Base-by-base conservation (phyloP, 2,113 vertebrate species). In the Oophaga pumilio region DNA sequence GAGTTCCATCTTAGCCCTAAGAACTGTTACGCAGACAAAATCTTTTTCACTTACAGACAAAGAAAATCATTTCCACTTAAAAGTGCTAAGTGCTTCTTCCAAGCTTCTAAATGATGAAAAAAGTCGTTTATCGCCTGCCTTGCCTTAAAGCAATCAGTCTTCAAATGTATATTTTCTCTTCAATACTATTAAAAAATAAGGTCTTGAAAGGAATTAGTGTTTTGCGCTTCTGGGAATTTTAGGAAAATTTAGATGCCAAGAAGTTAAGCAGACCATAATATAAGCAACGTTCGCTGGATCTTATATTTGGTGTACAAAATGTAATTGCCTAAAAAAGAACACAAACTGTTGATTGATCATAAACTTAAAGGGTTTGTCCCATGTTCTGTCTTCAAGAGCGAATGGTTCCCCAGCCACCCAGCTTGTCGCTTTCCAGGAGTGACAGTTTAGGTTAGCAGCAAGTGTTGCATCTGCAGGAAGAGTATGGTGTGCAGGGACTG, bases 21-120 rank as follows among this genome's bases (percentile, higher is more conserved):
- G 79, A 73, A 64, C 26, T 28, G 33, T 53, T 82, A 81, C 60
- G 26, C 20, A 53, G 68, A 73, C 22, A 84, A 84, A 69, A 71
- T 59, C 66, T 84, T 49, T 68, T 64, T 50, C 28, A 73, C 82
- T 74, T 85, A 77, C 15, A 59, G 73, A 64, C 84, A 85, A 76
- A 50, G 71, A 73, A 69, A 69, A 86, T 86, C 52, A 24, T 77
- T 79, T 56, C 74, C 50, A 57, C 49, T 68, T 79, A 33, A 49
- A 28, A 86, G 33, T 78, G 26, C 60, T 66, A 79, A 66, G 78
- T 85, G 59, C 15, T 52, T 80, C 71, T 60, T 85, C 49, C 64
- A 74, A 49, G n/a, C 56, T 64, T 22, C 78, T 82, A 71, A 76
- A 86, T 43, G n/a, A 76, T 33, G 64, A 81, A 87, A 82, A 74